Evolutionary conservation across 2,113 vertebrate species (phyloP), one percentile per base, ranked within the genome.

Genomic region (Corapipo altera): DNA sequence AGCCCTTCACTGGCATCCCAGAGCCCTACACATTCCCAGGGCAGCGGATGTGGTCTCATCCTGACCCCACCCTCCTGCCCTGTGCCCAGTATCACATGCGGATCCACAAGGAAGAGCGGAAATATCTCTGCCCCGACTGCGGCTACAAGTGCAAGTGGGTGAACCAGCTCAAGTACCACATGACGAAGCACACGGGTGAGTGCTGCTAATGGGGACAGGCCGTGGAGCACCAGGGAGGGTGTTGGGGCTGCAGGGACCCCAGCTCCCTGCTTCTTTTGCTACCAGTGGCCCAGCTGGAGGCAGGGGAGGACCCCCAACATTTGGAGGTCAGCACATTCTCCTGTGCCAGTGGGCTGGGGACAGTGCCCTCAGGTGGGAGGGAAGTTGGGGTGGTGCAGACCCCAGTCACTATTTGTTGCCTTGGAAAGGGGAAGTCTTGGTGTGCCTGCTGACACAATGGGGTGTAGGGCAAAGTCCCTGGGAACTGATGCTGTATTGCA

Each of bases 131-230:
- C 90, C 99, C 99, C 0, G 99, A 99, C 58, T 99, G 99, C 11
- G 99, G 99, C 84, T 99, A 99, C 98, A 99, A 99, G 96, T 99
- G 99, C 98, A 99, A 99, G 92, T 99, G 99, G 99, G 98, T 99
- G 58, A 99, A 99, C 96, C 99, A 99, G 95, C 98, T 99, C 90
- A 99, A 99, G 96, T 99, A 99, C 88, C 99, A 99, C 97, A 99
- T 99, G 99, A 99, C 98, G 17, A 99, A 99, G 85, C 99, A 99
- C 96, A 99, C 99, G 37, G 99, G 99, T 99, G 97, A 95, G 82
- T 66, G 52, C 44, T 92, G 41, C 54, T 46, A 14, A 5, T 15
- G 14, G 43, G 65, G 23, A 65, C 0, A 1, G 57, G 52, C 43
- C 1, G 0, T 64, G 1, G 3, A 35, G 44, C 52, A 23, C 15